Conservation (phyloP, 2,113 vertebrate genomes). For the Falcunculus frontatus region DNA sequence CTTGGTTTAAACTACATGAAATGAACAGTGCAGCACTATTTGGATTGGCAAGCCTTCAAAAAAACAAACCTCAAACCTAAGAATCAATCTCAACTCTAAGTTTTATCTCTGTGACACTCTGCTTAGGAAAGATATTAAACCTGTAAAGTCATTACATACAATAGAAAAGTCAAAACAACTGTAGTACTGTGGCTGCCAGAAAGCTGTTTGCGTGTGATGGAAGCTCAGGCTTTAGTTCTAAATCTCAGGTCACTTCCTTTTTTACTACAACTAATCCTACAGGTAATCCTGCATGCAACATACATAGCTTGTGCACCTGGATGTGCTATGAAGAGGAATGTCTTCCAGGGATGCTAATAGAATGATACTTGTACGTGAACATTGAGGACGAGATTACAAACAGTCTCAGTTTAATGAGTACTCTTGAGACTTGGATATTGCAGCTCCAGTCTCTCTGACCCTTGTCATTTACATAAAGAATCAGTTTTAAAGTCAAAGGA, state of each 20-base stretch:
- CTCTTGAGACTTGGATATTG: constrained; percentile 1
- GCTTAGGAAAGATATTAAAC: background rate
- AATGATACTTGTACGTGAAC: accelerated
- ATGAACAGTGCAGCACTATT: background rate
- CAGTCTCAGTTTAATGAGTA: constrained; percentile 36
- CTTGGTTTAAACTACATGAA: background rate
- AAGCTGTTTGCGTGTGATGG: background rate
- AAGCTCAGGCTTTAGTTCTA: background rate
- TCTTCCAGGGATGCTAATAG: background rate
- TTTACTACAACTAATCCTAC: background rate
- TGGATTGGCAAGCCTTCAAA: background rate
- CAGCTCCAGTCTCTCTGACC: background rate
- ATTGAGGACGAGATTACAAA: background rate
- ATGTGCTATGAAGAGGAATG: background rate
- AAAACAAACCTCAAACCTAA: background rate
- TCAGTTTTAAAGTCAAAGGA: background rate
- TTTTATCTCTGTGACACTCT: background rate
- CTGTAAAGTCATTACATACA: background rate
- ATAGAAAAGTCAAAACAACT: background rate
- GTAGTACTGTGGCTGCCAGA: background rate
- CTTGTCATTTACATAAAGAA: background rate
- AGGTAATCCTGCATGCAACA: background rate
- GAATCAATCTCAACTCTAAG: background rate
- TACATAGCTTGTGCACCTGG: background rate
- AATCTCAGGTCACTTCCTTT: background rate